phyloP scores from a whole-genome alignment of 1,140 invertebrate species.

The Sinonovacula constricta region DNA sequence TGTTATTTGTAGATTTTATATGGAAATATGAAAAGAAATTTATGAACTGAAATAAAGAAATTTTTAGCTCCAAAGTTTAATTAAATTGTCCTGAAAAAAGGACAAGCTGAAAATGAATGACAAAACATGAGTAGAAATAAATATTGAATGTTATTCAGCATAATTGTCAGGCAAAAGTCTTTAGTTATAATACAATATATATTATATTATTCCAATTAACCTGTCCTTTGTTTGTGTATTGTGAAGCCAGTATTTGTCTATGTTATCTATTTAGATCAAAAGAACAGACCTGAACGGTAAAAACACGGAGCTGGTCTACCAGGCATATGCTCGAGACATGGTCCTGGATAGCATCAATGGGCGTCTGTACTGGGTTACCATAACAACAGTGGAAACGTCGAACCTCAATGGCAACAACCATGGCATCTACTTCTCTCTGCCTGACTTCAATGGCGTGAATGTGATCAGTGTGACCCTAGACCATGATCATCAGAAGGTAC shows the following conservation, averaged over 20 bases:
- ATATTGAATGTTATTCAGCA: no score
- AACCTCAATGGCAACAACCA: constrained; percentile 88
- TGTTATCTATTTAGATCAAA: constrained; percentile 81
- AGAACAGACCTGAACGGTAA: constrained; percentile 84
- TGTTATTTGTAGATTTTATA: no score
- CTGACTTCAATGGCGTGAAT: constrained; percentile 87
- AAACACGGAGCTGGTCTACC: constrained; percentile 86
- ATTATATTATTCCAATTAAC: not conserved
- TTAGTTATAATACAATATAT: not conserved
- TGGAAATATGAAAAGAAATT: no score
- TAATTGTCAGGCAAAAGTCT: no score
- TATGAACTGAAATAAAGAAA: no score
- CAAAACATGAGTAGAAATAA: no score
- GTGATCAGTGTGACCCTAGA: constrained; percentile 87
- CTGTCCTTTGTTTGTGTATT: no score
- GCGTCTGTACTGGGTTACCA: constrained; percentile 93
- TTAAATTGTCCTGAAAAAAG: no score
- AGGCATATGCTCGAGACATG: constrained; percentile 88
- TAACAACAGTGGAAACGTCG: constrained; percentile 87
- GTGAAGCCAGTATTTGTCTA: no score
- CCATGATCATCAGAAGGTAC: constrained; percentile 60
- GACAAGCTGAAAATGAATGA: no score
- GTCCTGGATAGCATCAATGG: constrained; percentile 89
- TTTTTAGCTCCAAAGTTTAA: no score
- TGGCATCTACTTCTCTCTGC: constrained; percentile 85